phyloP scores from a whole-genome alignment of 2,888 invertebrate species.

The Frankliniella intonsa region DNA sequence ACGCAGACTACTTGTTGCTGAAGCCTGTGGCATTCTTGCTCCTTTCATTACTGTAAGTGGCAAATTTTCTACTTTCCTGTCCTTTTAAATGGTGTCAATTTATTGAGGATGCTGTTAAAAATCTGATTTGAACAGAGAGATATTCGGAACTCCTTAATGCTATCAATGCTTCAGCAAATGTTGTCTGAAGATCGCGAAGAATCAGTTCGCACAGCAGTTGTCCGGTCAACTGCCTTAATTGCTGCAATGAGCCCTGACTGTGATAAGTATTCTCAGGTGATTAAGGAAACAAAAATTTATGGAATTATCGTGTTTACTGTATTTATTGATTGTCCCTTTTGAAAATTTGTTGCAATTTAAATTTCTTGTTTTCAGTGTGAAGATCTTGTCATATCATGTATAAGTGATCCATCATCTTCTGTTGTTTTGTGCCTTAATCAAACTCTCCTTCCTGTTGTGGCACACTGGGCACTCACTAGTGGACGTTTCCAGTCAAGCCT shows the following conservation, averaged over 20 bases:
- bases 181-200: slow-evolving; percentile 61
- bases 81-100: not conserved
- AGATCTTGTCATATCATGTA: slow-evolving; percentile 55
- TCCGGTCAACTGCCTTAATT: slow-evolving; percentile 58
- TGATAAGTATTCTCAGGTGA: slow-evolving; percentile 57
- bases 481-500: slow-evolving; percentile 54
- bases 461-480: slow-evolving; percentile 57
- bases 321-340: not conserved
- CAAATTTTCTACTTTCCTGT: slow-evolving; percentile 10
- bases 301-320: not conserved
- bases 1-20: slow-evolving; percentile 61
- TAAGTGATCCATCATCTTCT: slow-evolving; percentile 54
- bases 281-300: not conserved
- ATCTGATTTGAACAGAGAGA: slow-evolving; percentile 47
- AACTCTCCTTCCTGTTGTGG: slow-evolving; percentile 58
- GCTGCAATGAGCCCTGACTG: slow-evolving; percentile 59
- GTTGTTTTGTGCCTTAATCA: slow-evolving; percentile 54
- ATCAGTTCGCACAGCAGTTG: slow-evolving; percentile 56
- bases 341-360: slow-evolving; percentile 26
- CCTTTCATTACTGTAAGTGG: slow-evolving; percentile 58
- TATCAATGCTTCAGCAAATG: slow-evolving; percentile 70
- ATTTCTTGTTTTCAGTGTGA: slow-evolving; percentile 48
- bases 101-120: not conserved
- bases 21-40: slow-evolving; percentile 61
- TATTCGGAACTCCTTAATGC: slow-evolving; percentile 61